These are phyloP conservation scores for Siderastrea radians DNA, from an alignment of 92 coral and sea anemone species.

Conservation along the genomic window DNA sequence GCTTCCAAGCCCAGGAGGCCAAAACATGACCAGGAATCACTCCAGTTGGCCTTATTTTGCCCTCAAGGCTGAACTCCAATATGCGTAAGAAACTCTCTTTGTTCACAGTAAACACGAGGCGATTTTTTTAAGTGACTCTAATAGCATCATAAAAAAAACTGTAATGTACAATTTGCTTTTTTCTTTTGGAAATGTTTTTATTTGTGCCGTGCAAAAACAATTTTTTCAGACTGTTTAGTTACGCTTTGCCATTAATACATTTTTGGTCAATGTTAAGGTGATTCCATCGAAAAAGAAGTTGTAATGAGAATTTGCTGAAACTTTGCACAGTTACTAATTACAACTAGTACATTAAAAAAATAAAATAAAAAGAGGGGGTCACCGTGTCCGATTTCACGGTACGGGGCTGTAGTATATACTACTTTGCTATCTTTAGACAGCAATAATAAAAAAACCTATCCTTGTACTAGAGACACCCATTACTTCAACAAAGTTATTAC, in stretches of 20 bases:
- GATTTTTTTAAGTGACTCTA: conserved; percentile 13
- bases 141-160: not conserved
- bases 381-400: no score
- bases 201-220: not conserved
- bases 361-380: no score
- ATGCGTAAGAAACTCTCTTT: conserved; percentile 42
- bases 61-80: conserved; percentile 75
- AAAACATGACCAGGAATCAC: conserved; percentile 10
- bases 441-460: no score
- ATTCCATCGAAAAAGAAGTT: no score
- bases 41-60: conserved; percentile 66
- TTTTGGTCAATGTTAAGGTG: not conserved
- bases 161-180: conserved; percentile 1
- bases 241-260: not conserved
- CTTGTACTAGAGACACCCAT: no score
- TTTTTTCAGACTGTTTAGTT: not conserved
- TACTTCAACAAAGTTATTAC: no score
- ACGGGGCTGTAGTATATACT: no score
- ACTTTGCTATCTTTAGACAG: no score
- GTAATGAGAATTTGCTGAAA: no score
- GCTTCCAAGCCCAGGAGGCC: conserved; percentile 14
- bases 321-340: no score
- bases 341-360: no score
- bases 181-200: not conserved
- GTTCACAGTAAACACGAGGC: not conserved